A percentile compares a stretch with the other conserved stretches of the same genome.
Evolutionary conservation across 2,113 vertebrate genomes (phyloP).

Genomic region (Aegithalos caudatus): DNA sequence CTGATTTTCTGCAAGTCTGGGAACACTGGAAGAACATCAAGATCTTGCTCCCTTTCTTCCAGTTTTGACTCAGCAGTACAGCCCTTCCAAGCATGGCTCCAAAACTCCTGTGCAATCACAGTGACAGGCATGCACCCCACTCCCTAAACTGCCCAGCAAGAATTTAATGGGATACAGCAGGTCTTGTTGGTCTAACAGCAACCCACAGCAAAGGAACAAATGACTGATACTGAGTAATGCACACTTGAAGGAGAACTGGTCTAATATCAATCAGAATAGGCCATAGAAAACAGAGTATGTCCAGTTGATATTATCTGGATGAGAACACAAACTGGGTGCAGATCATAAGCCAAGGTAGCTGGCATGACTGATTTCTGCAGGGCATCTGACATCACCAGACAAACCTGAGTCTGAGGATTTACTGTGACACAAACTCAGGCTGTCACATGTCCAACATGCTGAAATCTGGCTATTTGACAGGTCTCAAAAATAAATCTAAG

Average conservation of each 20-base stretch:
- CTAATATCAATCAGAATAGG: background rate
- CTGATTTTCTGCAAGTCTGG: background rate
- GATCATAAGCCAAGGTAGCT: background rate
- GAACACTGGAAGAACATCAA: background rate
- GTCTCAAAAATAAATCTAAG: constrained; percentile 8
- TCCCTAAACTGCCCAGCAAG: background rate
- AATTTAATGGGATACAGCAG: background rate
- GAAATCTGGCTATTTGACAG: background rate
- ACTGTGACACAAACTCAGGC: background rate
- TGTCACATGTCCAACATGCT: background rate
- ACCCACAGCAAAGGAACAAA: background rate
- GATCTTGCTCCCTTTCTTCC: background rate
- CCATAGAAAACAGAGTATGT: background rate
- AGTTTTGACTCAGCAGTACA: background rate
- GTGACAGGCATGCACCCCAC: background rate
- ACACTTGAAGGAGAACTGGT: background rate
- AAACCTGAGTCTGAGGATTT: background rate
- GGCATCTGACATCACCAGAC: background rate
- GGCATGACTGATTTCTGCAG: background rate
- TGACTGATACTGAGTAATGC: background rate
- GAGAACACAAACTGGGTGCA: background rate
- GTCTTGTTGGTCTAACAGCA: background rate
- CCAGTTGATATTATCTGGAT: background rate
- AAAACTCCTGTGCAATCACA: background rate
- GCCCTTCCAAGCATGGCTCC: background rate